Conservation (phyloP, 2,113 vertebrate species). For the Myocastor coypus region DNA sequence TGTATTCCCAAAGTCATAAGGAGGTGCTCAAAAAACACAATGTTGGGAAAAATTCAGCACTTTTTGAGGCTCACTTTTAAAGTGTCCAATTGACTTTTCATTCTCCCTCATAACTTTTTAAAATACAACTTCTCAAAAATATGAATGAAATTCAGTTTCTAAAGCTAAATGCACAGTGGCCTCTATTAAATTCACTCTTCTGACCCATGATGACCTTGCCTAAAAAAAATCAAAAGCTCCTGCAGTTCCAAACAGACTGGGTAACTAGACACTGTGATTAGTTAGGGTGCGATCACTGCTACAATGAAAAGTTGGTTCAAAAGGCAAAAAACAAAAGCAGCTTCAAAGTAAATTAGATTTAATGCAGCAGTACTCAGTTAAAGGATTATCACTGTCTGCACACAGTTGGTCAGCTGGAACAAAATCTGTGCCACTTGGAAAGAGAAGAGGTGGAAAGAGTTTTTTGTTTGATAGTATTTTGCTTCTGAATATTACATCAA, state of each 20-base stretch:
- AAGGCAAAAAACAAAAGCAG: neutral
- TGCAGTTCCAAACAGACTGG: neutral
- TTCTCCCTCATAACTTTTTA: conserved; percentile 37
- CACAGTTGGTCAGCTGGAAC: neutral
- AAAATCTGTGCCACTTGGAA: neutral
- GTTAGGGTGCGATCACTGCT: neutral
- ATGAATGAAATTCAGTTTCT: neutral
- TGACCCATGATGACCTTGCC: neutral
- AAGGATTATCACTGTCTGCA: neutral
- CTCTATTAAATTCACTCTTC: neutral
- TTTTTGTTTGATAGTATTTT: neutral
- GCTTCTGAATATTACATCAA: neutral
- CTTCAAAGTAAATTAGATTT: neutral
- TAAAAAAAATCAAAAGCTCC: neutral
- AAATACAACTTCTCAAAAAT: conserved; percentile 17
- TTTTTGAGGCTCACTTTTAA: conserved; percentile 43
- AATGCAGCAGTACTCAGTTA: neutral
- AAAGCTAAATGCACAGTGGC: neutral
- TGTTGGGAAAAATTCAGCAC: conserved; percentile 22
- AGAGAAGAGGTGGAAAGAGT: neutral
- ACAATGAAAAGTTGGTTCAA: neutral
- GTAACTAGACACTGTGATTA: neutral
- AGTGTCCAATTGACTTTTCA: conserved; percentile 52
- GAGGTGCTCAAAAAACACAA: conserved; percentile 18
- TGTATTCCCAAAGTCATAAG: conserved; percentile 37